Evolutionary conservation across 2,888 invertebrate species (phyloP).

Genomic region (Argynnis bischoffii): DNA sequence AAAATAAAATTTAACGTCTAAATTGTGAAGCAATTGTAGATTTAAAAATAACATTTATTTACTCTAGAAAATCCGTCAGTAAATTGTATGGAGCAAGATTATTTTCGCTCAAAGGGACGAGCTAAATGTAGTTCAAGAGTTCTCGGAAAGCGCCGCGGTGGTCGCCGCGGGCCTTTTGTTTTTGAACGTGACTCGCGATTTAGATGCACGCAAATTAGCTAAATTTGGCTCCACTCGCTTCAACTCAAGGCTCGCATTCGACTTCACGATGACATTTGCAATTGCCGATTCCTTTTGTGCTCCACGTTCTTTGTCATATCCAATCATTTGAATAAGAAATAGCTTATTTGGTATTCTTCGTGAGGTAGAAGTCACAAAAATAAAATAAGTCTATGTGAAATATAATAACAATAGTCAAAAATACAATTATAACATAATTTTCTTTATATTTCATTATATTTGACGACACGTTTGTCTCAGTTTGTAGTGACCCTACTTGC

Average conservation of each 20-base stretch:
- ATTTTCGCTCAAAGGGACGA: conserved; percentile 53
- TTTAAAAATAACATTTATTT: conserved; percentile 37
- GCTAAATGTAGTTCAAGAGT: conserved; percentile 58
- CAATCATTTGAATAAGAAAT: neutral
- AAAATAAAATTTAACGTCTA: conserved; percentile 1
- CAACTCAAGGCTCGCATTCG: conserved; percentile 24
- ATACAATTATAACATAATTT: too few species aligned
- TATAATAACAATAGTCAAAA: too few species aligned
- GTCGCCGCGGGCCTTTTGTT: conserved; percentile 71
- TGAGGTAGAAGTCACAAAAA: too few species aligned
- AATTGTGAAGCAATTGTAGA: conserved; percentile 18
- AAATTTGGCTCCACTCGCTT: conserved; percentile 55
- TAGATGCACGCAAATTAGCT: conserved; percentile 72
- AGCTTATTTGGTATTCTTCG: neutral
- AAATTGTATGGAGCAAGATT: conserved; percentile 45
- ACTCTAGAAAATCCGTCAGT: conserved; percentile 46
- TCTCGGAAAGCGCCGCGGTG: conserved; percentile 66
- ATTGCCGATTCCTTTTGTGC: conserved; percentile 5
- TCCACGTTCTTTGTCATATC: neutral
- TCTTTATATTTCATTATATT: too few species aligned
- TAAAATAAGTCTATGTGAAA: too few species aligned
- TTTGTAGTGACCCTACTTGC: too few species aligned
- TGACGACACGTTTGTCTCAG: too few species aligned
- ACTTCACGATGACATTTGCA: conserved; percentile 23
- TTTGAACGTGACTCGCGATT: conserved; percentile 72